Evolutionary conservation across 2,797 vertebrate species (phyloP), one percentile per base, ranked within the genome.

Genomic region (Enteromius argenteus): DNA sequence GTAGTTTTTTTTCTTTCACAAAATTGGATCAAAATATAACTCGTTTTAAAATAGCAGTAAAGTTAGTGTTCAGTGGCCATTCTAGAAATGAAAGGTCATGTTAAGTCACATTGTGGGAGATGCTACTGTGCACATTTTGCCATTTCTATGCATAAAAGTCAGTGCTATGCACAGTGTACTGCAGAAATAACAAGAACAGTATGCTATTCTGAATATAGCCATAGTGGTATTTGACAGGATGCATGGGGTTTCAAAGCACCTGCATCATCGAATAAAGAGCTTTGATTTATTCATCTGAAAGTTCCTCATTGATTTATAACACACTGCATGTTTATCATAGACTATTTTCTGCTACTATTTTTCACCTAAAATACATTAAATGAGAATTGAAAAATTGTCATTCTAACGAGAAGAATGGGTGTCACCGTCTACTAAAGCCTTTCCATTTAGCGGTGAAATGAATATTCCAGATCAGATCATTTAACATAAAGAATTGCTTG

Each of bases 401-500:
- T 10, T 77, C n/a, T 19, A 44, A 19, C 44, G 37, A 62, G 37
- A 62, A 53, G 51, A 76, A 23, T 58, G 39, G 9, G 17, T 42
- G 23, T 77, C 14, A 7, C 2, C 35, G 3, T 53, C 10, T 14
- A 60, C n/a, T 42, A 30, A 77, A 77, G 51, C 56, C 10, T 53
- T 44, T 62, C 39, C 9, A 44, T 62, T 62, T 30, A 21, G 30
- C 32, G 14, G 10, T 37, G 7, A 80, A 80, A 53, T 80, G 7
- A 68, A 68, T 53, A 68, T 80, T 80, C 32, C 46, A 68, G 64
- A 68, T 80, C 64, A 53, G 46, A 53, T 49, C 46, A 68, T 27
- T 80, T 27, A 53, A 68, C 35, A 42, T 76, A 80, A 68, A 80
- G 30, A 68, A 68, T 39, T 68, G 32, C 64, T 64, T 80, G 64